Evolutionary conservation across 2,888 invertebrate genomes (phyloP).

Genomic region (Tetranychus truncatus): DNA sequence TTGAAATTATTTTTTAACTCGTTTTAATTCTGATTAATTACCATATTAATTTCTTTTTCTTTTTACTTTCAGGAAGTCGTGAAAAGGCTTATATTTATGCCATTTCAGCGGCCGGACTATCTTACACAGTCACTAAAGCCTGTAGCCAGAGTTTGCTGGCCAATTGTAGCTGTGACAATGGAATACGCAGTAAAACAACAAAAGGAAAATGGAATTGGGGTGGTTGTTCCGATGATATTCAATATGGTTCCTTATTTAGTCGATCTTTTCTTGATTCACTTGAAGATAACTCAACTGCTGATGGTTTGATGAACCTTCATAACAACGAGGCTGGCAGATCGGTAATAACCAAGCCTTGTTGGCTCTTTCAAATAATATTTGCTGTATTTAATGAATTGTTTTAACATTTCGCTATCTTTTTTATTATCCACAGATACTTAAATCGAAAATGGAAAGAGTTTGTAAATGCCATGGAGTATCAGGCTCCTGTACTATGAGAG

Average conservation of each 20-base stretch:
- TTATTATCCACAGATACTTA: constrained; percentile 32
- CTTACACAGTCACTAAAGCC: constrained; percentile 66
- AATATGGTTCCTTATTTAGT: constrained; percentile 38
- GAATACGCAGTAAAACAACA: constrained; percentile 49
- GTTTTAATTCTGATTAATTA: not conserved
- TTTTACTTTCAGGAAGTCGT: constrained; percentile 47
- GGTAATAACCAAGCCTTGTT: constrained; percentile 35
- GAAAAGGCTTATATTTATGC: constrained; percentile 78
- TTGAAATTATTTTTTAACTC: too few species aligned
- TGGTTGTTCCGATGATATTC: constrained; percentile 59
- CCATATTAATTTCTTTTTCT: not conserved
- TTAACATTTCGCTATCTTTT: not conserved
- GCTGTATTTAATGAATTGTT: not conserved
- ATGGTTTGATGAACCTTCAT: constrained; percentile 69
- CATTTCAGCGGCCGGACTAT: constrained; percentile 68
- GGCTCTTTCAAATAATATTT: not conserved
- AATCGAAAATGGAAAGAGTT: constrained; percentile 57
- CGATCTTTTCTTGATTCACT: constrained; percentile 65
- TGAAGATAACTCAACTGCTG: constrained; percentile 51
- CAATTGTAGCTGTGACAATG: constrained; percentile 69
- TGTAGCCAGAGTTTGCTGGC: constrained; percentile 67
- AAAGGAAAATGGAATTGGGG: constrained; percentile 60
- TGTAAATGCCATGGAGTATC: constrained; percentile 90
- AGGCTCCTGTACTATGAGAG: constrained; percentile 69
- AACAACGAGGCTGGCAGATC: constrained; percentile 79